Conservation (phyloP, 2,888 invertebrate species). For the Noctua comes region DNA sequence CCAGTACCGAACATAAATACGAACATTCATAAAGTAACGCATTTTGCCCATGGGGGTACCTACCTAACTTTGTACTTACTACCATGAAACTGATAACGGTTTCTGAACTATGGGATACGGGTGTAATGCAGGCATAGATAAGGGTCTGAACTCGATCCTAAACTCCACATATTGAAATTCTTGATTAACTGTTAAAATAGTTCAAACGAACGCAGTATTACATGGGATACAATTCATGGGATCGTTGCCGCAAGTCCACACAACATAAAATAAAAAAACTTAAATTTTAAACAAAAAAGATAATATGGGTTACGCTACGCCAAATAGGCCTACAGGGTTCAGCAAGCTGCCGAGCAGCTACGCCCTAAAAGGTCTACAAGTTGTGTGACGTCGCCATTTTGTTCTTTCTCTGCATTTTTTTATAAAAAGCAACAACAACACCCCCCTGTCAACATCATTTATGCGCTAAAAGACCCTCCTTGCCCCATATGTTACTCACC, state of each 20-base stretch:
- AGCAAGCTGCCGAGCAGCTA: background rate
- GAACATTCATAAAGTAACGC: too few species aligned
- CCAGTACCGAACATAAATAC: background rate
- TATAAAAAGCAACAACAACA: too few species aligned
- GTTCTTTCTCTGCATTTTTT: background rate
- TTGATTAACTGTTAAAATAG: conserved; percentile 36
- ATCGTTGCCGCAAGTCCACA: too few species aligned
- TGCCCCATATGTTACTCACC: conserved; percentile 77
- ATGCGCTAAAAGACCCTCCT: background rate
- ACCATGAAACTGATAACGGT: background rate
- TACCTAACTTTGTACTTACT: background rate
- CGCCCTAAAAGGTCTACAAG: background rate
- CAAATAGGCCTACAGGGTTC: background rate
- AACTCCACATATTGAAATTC: conserved; percentile 39
- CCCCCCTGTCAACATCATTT: background rate
- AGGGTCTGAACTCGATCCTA: conserved; percentile 4
- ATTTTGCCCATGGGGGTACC: too few species aligned
- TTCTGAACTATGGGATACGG: conserved; percentile 1
- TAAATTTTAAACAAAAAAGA: background rate
- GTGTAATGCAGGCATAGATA: background rate
- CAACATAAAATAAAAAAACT: background rate
- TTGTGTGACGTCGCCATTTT: background rate
- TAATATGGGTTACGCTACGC: background rate
- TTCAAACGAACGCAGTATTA: conserved; percentile 15
- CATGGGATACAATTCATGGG: background rate